Conservation (phyloP, 2,113 vertebrate genomes). For the Nematolebias whitei region DNA sequence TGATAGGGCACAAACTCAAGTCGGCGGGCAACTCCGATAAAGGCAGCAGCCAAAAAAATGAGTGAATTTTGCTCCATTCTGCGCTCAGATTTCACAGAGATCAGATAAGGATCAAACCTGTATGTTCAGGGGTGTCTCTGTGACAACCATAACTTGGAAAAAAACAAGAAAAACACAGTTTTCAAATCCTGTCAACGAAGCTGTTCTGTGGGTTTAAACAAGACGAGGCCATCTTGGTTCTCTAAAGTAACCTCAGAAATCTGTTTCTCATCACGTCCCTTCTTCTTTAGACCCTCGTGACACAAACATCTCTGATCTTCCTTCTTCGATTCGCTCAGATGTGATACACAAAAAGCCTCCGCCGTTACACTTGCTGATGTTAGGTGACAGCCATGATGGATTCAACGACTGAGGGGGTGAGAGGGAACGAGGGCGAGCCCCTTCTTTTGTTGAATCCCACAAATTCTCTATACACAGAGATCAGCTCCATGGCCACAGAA, state of each 20-base stretch:
- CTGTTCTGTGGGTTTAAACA: slow-evolving; percentile 2
- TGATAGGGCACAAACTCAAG: slow-evolving; percentile 17
- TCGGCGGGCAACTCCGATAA: slow-evolving; percentile 48
- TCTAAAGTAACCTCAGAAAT: slow-evolving; percentile 56
- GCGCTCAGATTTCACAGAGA: slow-evolving; percentile 39
- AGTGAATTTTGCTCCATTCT: slow-evolving; percentile 15
- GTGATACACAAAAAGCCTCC: slow-evolving; percentile 64
- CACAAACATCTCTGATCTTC: slow-evolving; percentile 52
- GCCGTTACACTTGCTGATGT: slow-evolving; percentile 66
- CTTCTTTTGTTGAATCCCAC: slow-evolving; percentile 58
- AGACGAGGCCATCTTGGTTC: slow-evolving; percentile 52
- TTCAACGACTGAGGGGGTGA: slow-evolving; percentile 46
- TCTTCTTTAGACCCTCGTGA: slow-evolving; percentile 35
- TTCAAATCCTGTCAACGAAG: too few species aligned
- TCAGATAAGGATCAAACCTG: slow-evolving; percentile 39
- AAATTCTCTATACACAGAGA: slow-evolving; percentile 50
- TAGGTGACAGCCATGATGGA: slow-evolving; percentile 73
- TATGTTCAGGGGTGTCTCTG: slow-evolving; percentile 23
- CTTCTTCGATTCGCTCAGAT: slow-evolving; percentile 58
- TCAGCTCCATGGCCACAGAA: slow-evolving; percentile 40
- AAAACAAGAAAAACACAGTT: background rate
- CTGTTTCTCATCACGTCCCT: slow-evolving; percentile 52
- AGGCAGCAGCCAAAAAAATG: slow-evolving; percentile 36
- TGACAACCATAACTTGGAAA: slow-evolving; percentile 3
- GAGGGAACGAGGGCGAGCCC: slow-evolving; percentile 38